Evolutionary conservation across 2,797 vertebrate genomes (phyloP), one percentile per base, ranked within the genome.

Genomic region (Brotogeris chrysoptera): DNA sequence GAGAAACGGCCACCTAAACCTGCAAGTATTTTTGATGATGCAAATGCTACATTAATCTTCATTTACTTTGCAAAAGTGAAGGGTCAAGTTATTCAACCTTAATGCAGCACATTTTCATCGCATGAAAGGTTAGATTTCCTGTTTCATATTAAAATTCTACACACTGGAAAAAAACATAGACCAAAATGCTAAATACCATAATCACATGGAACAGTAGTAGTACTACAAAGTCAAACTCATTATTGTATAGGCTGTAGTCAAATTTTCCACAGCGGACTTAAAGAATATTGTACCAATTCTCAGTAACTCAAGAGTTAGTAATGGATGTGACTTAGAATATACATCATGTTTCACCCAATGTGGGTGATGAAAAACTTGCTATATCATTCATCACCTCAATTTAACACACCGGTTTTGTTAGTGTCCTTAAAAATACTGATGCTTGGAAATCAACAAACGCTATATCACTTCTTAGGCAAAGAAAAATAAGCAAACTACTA

Each of bases 321-420:
- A 70, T 72, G 80, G 76, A 74, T 47, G 95, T 78, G 41, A 70
- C 87, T 93, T 14, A 96, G 93, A 93, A 95, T 49, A 81, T 49
- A 83, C 47, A 92, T 68, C 36, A 64, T 41, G 64, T 73, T 88
- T 95, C 94, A 95, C 97, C 97, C 98, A 97, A 97, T 97, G 96
- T 98, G 98, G 97, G 97, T 16, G 80, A 97, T 92, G 70, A 81
- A 34, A 79, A 92, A 41, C 79, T 81, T 95, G 43, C 83, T 53
- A 32, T 16, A 59, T 57, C 80, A 50, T 57, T 68, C 53, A 57
- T 57, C 86, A 71, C 80, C 61, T 93, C 68, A 69, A 17, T 44
- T 68, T 88, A 80, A 93, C 64, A 90, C 19, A 28, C 36, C 72
- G 43, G 16, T 52, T 80, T 90, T 90, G 55, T 13, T 87, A 8